These are phyloP conservation scores for Uropsilus gracilis DNA, from an alignment of 2,113 vertebrate genomes.

Conservation along the genomic window DNA sequence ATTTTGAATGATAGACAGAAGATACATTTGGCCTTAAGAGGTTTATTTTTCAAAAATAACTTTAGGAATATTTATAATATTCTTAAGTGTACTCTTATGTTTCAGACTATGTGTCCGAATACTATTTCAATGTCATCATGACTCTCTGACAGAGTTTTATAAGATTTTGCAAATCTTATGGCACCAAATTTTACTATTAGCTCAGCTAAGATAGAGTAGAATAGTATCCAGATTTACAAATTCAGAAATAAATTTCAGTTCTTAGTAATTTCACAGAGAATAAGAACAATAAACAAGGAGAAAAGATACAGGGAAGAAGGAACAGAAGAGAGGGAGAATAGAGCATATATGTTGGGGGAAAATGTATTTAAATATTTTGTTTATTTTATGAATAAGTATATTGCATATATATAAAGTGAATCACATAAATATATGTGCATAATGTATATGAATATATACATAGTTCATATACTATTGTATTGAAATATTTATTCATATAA, in stretches of 20 bases:
- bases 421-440: background rate
- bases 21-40: background rate
- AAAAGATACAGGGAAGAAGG: background rate
- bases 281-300: background rate
- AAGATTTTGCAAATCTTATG: background rate
- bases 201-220: background rate
- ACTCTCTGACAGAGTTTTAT: background rate
- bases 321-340: too few relatives aligned
- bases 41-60: background rate
- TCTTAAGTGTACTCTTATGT: background rate
- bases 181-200: too few relatives aligned
- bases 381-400: background rate
- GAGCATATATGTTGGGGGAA: background rate
- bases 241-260: background rate
- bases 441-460: background rate
- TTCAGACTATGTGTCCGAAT: background rate
- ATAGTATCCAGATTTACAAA: background rate
- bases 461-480: background rate
- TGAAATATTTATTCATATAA: background rate
- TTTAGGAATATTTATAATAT: background rate
- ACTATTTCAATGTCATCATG: background rate
- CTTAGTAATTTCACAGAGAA: background rate
- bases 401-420: background rate
- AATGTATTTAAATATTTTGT: background rate
- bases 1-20: background rate